Evolutionary conservation across 2,113 vertebrate genomes (phyloP), one percentile per base, ranked within the genome.

Genomic region (Miniopterus natalensis): DNA sequence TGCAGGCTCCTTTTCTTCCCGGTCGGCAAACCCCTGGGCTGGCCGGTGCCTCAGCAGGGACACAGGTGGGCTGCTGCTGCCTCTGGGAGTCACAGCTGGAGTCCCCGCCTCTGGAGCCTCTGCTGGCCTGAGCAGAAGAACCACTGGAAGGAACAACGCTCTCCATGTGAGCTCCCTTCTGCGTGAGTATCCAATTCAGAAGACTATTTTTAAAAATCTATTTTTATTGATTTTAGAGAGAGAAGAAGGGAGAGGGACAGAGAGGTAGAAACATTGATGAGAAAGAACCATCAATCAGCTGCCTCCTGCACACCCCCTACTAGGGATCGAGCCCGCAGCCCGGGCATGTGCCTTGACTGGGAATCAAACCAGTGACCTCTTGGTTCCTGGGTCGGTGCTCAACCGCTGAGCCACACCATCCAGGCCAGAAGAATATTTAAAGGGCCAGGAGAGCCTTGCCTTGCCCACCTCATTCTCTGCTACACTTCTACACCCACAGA

Each of bases 161-260:
- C n/a, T 29, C 92, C 77, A 93, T 40, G 51, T 14, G 10, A 42
- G 49, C 31, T 68, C 59, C 36, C 85, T 95, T 92, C 73, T 74
- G 61, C 49, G 81, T 93, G 88, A 78, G n/a, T 17, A 84, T 7
- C 31, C 70, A 36, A 42, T 21, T 93, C 73, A 94, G 23, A n/a
- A 53, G 47, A 2, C 23, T 57, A 10, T 49, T 49, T 49, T 36
- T 36, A 2, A 36, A 36, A 36, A 49, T 49, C 1, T 49, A 49
- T 49, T 49, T 49, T 49, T 49, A 49, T 49, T 49, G 6, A 49
- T 49, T 49, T 49, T 6, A 10, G 47, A 49, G 47, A 49, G 47
- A 49, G 47, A 49, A 10, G 47, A 49, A 49, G 47, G 10, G 47
- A 36, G 36, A 36, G 36, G 36, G 36, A 36, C 36, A 49, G 47